A percentile compares a stretch with the other conserved stretches of the same genome.
Conservation (phyloP, 2,113 vertebrate genomes). For the Clinocottus analis region DNA sequence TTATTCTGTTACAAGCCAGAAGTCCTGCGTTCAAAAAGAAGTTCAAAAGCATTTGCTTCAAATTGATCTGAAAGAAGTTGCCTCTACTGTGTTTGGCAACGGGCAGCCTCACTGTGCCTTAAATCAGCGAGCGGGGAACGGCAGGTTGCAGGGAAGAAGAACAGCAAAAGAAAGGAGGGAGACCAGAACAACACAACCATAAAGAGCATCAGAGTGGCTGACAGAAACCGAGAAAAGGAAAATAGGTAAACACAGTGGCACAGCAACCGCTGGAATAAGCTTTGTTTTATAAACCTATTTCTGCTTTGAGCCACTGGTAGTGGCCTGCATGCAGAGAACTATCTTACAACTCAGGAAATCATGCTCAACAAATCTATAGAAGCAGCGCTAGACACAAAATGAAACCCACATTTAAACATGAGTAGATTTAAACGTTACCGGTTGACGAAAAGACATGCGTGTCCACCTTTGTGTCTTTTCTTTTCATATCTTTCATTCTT, state of each 20-base stretch:
- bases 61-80: background rate
- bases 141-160: background rate
- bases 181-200: background rate
- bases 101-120: conserved; percentile 1
- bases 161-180: conserved; percentile 4
- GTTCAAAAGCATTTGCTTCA: background rate
- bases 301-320: background rate
- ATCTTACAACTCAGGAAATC: background rate
- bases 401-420: background rate
- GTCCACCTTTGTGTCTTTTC: background rate
- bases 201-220: background rate
- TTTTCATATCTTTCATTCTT: background rate
- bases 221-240: background rate
- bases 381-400: background rate
- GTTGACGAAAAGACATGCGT: background rate
- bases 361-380: background rate
- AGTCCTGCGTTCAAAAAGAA: background rate
- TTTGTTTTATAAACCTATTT: background rate
- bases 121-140: conserved; percentile 13
- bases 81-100: conserved; percentile 17
- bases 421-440: background rate
- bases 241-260: background rate
- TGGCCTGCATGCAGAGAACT: background rate
- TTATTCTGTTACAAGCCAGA: background rate
- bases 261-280: background rate